A percentile compares a stretch with the other conserved stretches of the same genome.
These are phyloP conservation scores for Lepidotrigona ventralis DNA, from an alignment of 1,140 invertebrate species.

Conservation along the genomic window DNA sequence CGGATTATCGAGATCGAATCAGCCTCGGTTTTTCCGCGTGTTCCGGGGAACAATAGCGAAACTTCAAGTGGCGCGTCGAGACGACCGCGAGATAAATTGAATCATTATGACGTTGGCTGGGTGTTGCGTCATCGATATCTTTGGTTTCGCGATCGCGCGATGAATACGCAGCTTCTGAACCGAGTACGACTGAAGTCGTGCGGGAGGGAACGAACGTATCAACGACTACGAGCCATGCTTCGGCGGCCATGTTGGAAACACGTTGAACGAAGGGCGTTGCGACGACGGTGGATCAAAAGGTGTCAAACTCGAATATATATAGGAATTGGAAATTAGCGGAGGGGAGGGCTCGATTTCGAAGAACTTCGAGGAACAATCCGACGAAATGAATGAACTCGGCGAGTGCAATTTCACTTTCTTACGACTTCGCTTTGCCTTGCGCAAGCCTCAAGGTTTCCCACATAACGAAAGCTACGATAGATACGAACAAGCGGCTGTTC, in stretches of 20 bases:
- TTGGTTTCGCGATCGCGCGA: background rate
- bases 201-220: constrained; percentile 12
- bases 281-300: no score
- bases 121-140: background rate
- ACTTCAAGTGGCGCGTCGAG: background rate
- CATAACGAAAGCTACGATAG: constrained; percentile 78
- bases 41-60: background rate
- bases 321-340: no score
- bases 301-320: no score
- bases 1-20: background rate
- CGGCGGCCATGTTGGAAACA: no score
- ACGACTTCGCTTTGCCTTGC: constrained; percentile 68
- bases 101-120: background rate
- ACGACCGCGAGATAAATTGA: no score
- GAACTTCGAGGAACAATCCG: constrained; percentile 46
- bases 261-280: no score
- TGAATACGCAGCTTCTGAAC: background rate
- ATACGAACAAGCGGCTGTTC: constrained; percentile 58
- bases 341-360: constrained; percentile 6
- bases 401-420: constrained; percentile 78
- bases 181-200: background rate
- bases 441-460: constrained; percentile 78
- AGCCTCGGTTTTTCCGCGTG: no score
- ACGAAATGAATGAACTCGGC: constrained; percentile 77
- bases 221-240: background rate